phyloP scores from a whole-genome alignment of 2,797 vertebrate genomes.

The Oryzias sinensis region DNA sequence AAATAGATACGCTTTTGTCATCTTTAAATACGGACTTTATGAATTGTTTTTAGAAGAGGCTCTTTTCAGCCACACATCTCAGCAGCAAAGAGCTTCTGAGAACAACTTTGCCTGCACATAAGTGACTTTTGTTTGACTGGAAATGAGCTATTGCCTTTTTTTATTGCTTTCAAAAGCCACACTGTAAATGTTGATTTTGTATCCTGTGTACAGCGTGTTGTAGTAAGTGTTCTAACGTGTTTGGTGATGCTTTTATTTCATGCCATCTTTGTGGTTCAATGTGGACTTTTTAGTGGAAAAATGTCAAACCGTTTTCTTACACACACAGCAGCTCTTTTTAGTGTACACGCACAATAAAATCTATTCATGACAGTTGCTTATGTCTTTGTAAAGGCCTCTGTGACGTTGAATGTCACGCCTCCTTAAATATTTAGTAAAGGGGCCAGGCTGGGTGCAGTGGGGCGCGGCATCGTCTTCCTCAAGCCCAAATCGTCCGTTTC shows the following conservation, averaged over 20 bases:
- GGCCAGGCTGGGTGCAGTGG: constrained; percentile 71
- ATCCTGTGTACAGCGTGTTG: constrained; percentile 65
- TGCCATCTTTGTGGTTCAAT: constrained; percentile 41
- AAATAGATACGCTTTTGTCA: neutral
- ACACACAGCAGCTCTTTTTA: no score
- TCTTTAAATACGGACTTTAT: neutral
- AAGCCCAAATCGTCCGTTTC: constrained; percentile 84
- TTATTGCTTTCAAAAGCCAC: constrained; percentile 40
- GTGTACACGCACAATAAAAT: no score
- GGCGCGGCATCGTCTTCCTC: constrained; percentile 68
- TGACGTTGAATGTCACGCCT: no score
- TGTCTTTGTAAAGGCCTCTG: no score
- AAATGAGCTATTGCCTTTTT: constrained; percentile 39
- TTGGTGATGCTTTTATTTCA: constrained; percentile 36
- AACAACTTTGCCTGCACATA: constrained; percentile 34
- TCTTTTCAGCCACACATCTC: constrained; percentile 26
- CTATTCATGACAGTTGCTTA: no score
- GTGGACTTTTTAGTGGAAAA: constrained; percentile 51
- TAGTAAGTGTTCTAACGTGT: constrained; percentile 52
- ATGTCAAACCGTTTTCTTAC: constrained; percentile 36
- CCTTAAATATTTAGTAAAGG: constrained; percentile 36
- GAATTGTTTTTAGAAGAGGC: constrained; percentile 15
- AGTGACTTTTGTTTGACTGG: constrained; percentile 35
- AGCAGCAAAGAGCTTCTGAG: neutral
- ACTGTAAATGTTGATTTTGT: constrained; percentile 67